Conservation (phyloP, 2,888 invertebrate genomes). For the Octodonta nipae region DNA sequence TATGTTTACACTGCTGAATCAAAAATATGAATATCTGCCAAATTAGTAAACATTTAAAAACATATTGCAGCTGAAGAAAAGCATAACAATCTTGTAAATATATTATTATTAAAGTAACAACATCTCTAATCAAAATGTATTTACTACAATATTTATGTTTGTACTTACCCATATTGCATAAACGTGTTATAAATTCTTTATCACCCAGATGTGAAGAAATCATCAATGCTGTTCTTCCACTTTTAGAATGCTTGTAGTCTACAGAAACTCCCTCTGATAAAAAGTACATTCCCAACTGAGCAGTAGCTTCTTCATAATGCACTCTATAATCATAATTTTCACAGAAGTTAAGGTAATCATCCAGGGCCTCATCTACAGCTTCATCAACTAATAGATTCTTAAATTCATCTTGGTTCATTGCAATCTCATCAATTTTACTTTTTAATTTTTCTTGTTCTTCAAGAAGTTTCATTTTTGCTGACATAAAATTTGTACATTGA, state of each 20-base stretch:
- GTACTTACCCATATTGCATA: constrained; percentile 53
- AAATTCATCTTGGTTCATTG: background rate
- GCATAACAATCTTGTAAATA: too few relatives aligned
- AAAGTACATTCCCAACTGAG: constrained; percentile 56
- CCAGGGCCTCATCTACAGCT: constrained; percentile 16
- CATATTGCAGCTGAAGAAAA: too few relatives aligned
- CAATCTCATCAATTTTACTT: constrained; percentile 29
- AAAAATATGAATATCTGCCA: too few relatives aligned
- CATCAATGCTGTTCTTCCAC: constrained; percentile 61
- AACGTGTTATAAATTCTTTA: constrained; percentile 50
- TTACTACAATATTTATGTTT: too few relatives aligned
- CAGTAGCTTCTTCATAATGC: constrained; percentile 20
- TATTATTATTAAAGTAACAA: too few relatives aligned
- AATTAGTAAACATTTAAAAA: too few relatives aligned
- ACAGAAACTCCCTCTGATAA: constrained; percentile 64
- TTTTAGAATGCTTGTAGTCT: constrained; percentile 53
- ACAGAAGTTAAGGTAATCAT: constrained; percentile 34
- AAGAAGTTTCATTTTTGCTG: constrained; percentile 14
- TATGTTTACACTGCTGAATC: too few relatives aligned
- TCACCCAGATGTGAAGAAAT: constrained; percentile 62
- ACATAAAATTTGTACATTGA: constrained; percentile 41
- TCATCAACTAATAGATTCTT: constrained; percentile 1
- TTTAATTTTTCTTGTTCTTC: background rate
- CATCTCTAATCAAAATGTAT: too few relatives aligned
- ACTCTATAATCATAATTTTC: constrained; percentile 18